Conservation (phyloP, 2,797 vertebrate species). For the Rhinichthys osculus region DNA sequence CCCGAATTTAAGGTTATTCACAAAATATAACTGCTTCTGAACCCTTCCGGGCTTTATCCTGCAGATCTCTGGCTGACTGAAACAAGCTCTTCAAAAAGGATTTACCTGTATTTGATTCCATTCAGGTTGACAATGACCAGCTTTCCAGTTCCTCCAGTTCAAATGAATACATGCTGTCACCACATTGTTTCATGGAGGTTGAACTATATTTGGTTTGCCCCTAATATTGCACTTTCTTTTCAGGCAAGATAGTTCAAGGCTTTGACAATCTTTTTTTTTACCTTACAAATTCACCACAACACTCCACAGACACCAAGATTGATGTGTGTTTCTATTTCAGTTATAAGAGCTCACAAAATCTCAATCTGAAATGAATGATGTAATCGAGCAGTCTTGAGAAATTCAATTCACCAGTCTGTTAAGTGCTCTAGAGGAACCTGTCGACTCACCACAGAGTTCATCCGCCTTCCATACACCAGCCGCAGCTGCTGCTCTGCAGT, state of each 20-base stretch:
- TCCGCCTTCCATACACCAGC: background rate
- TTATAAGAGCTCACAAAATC: background rate
- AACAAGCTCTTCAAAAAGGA: background rate
- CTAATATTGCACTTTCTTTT: background rate
- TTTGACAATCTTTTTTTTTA: background rate
- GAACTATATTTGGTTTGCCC: slow-evolving; percentile 10
- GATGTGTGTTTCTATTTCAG: background rate
- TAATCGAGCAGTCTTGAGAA: background rate
- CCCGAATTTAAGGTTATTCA: background rate
- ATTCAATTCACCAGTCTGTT: too few relatives aligned
- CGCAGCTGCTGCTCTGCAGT: background rate
- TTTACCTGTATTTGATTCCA: background rate
- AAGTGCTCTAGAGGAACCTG: too few relatives aligned
- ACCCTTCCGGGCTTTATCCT: background rate
- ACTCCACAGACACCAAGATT: background rate
- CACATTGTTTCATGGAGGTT: background rate
- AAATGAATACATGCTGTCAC: background rate
- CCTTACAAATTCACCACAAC: background rate
- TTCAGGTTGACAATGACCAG: background rate
- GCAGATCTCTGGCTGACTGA: background rate
- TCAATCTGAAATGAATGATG: background rate
- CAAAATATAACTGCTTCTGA: background rate
- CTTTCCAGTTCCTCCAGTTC: background rate
- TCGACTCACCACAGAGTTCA: background rate
- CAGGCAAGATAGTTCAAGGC: background rate